Conservation (phyloP, 2,113 vertebrate species). For the Eclectus roratus region DNA sequence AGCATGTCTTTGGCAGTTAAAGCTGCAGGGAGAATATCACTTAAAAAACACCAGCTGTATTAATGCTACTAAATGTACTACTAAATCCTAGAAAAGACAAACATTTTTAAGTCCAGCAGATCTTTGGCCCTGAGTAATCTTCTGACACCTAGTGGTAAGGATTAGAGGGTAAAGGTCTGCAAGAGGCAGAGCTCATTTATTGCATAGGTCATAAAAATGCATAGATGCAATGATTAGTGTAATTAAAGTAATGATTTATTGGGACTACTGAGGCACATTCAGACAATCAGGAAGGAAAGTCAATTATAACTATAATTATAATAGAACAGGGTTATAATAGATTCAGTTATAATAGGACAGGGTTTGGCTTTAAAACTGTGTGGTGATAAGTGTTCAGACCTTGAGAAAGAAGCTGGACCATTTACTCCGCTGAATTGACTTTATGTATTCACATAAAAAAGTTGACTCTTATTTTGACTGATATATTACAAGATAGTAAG, state of each 20-base stretch:
- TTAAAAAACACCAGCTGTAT: not conserved
- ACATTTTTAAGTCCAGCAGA: not conserved
- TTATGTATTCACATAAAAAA: not conserved
- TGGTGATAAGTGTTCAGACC: not conserved
- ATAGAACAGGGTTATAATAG: not conserved
- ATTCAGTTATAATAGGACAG: not conserved
- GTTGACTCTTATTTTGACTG: not conserved
- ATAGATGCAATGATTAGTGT: not conserved
- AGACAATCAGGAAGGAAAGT: not conserved
- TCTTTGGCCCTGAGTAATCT: not conserved
- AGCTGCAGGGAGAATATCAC: not conserved
- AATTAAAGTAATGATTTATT: not conserved
- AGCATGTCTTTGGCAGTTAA: not conserved
- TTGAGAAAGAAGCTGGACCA: not conserved
- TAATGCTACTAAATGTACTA: not conserved
- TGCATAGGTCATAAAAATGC: not conserved
- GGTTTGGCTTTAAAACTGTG: not conserved
- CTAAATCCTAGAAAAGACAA: not conserved
- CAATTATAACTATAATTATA: not conserved
- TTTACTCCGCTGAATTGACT: not conserved
- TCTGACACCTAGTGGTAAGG: not conserved
- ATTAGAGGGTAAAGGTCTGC: not conserved
- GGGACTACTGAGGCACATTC: not conserved
- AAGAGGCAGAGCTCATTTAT: not conserved
- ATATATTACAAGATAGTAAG: not conserved